Percentiles rank a stretch among this genome's conserved stretches.
These are phyloP conservation scores for Deroplatys truncata DNA, from an alignment of 2,888 invertebrate genomes.

Conservation along the genomic window DNA sequence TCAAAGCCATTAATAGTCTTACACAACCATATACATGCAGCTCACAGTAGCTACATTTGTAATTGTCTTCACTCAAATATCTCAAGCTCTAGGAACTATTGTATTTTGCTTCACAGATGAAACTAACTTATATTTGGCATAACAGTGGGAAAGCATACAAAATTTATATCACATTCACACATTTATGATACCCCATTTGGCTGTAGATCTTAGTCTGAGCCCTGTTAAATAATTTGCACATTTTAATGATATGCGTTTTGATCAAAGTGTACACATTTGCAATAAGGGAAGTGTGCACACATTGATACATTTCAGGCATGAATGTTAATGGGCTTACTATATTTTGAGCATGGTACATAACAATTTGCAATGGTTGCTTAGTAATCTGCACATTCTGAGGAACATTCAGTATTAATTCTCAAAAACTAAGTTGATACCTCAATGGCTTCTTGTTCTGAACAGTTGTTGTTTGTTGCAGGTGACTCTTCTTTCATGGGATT, in stretches of 20 bases:
- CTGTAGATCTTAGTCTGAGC: neutral
- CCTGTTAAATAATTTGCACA: neutral
- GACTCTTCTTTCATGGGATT: slow-evolving; percentile 47
- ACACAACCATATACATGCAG: neutral
- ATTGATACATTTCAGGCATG: neutral
- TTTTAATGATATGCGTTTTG: neutral
- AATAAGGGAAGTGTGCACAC: neutral
- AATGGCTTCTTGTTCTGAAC: slow-evolving; percentile 50
- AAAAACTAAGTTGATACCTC: slow-evolving; percentile 55
- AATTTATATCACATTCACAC: neutral
- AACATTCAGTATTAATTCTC: neutral
- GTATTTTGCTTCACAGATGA: neutral
- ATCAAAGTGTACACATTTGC: neutral
- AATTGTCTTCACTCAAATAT: neutral
- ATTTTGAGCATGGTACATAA: neutral
- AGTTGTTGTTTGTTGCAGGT: slow-evolving; percentile 51
- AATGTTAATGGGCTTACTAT: neutral
- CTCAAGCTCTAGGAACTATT: neutral
- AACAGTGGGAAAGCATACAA: neutral
- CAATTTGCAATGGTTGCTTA: neutral
- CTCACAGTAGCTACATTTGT: neutral
- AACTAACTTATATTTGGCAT: neutral
- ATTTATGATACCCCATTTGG: neutral
- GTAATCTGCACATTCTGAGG: neutral
- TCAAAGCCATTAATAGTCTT: neutral